Evolutionary conservation across 2,797 vertebrate genomes (phyloP), one percentile per base, ranked within the genome.

Genomic region (Anas bahamensis): DNA sequence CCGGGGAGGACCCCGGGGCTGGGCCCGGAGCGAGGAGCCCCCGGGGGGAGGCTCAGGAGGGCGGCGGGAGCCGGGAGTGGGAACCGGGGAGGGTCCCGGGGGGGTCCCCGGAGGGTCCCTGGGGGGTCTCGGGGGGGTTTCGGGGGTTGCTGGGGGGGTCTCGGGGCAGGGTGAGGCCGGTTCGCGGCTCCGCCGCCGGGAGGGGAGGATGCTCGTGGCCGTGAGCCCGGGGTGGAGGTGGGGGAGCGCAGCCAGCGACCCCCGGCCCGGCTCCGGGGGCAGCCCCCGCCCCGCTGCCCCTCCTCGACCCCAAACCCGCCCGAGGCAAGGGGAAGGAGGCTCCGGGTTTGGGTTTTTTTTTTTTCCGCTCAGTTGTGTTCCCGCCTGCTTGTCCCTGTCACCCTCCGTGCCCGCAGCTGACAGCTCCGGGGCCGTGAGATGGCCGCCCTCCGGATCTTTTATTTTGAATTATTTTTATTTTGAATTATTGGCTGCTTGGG

Each of bases 341-440:
- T 29, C 11, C 28, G 5, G 4, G 1, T 3, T 1, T 5, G 46
- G 53, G 63, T 2, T 61, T 50, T 69, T 50, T 69, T 50, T 6
- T 9, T 6, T 9, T 18, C 26, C 1, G 2, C 3, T 10, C 2
- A 10, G 17, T 33, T 19, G 3, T 3, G 0, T 1, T 6, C 2
- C 33, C 39, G 68, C 37, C 31, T 17, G 10, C 6, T 1, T 11
- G 39, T 26, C 4, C 7, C 52, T 9, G 18, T 10, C 6, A 18
- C 41, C 18, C 1, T 26, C 75, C 2, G 6, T 1, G 66, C 23
- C 2, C 2, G 50, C 48, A 11, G 6, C 61, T 9, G 29, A 6
- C 21, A 4, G 65, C 2, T 21, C 24, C 2, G 69, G 12, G 28
- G 63, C 64, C 26, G 52, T 0, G 17, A 17, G 23, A 29, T 64